Evolutionary conservation across 1,140 invertebrate genomes (phyloP).

Genomic region (Spodoptera litura): DNA sequence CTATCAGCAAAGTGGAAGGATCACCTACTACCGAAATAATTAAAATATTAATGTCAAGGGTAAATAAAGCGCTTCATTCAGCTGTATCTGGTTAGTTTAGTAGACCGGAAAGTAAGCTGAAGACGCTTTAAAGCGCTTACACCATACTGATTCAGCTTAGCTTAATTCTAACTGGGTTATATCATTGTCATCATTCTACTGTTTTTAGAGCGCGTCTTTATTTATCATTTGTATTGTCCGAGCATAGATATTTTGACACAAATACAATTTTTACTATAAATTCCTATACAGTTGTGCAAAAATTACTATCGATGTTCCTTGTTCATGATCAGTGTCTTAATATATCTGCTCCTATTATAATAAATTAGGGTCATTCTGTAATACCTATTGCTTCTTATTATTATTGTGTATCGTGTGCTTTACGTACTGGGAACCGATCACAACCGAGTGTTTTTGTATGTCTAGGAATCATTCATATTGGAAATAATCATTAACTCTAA

Average conservation of each 20-base stretch:
- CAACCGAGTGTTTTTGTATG: slow-evolving; percentile 46
- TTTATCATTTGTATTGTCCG: slow-evolving; percentile 34
- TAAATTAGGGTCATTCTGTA: slow-evolving; percentile 53
- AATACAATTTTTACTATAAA: not conserved
- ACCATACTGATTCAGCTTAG: slow-evolving; percentile 45
- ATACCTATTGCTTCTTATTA: slow-evolving; percentile 65
- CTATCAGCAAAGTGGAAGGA: not conserved
- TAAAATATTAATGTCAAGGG: not conserved
- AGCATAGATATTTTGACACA: slow-evolving; percentile 3
- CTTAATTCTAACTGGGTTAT: slow-evolving; percentile 54
- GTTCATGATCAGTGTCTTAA: not conserved
- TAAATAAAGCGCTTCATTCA: slow-evolving; percentile 1
- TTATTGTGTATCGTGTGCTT: slow-evolving; percentile 75
- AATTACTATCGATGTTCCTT: too few species aligned
- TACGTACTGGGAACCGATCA: slow-evolving; percentile 65
- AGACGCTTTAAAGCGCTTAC: slow-evolving; percentile 32
- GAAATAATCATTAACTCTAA: not conserved
- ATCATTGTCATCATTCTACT: slow-evolving; percentile 8
- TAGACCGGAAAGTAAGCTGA: not conserved
- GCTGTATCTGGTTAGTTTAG: not conserved
- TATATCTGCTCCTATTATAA: slow-evolving; percentile 12
- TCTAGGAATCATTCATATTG: not conserved
- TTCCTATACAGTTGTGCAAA: not conserved
- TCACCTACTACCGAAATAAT: not conserved
- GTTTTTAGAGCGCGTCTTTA: slow-evolving; percentile 6